Base-by-base conservation (phyloP, 2,797 vertebrate genomes). In the Scolopax bukidnonensis region DNA sequence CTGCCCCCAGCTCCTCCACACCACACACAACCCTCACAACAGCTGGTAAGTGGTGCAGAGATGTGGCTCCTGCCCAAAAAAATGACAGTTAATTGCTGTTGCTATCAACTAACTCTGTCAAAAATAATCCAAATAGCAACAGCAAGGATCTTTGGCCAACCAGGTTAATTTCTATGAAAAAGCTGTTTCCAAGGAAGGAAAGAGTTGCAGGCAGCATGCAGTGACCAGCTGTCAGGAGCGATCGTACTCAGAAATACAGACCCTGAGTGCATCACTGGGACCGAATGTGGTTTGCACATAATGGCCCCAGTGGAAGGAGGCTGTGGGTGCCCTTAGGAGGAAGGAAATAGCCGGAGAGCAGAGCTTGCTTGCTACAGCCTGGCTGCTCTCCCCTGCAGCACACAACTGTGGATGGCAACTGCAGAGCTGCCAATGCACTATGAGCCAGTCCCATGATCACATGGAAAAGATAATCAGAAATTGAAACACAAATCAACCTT, bases 191-290 rank as follows among this genome's bases (percentile, higher is more conserved):
- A 74, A 43, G 57, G 57, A 87, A 93, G 18, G 25, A 64, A 80
- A 73, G 69, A 61, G 6, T 64, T n/a, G 77, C 64, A 93, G 33
- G 65, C 53, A 91, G 30, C 1, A 1, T 1, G 1, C 45, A 91
- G 70, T 10, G 16, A 78, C 0, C 2, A 2, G 65, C 4, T 2
- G 53, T 5, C 79, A 30, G 67, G 41, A 91, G 74, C 38, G 76
- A 60, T 13, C 0, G 0, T 8, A 43, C 11, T 24, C 50, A 83
- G 75, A 61, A 89, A 74, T 92, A 84, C 59, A 89, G 59, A 70
- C 21, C 12, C 40, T 0, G 0, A 23, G 7, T 27, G 5, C 40
- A 40, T 9, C 2, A 1, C 12, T 0, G 1, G 74, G 33, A 43
- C 36, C 11, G 18, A 76, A 38, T 5, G 6, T 51, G 25, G 18